Percentiles rank a stretch among this genome's conserved stretches.
Conservation (phyloP, 2,113 vertebrate species). For the Vidua macroura region DNA sequence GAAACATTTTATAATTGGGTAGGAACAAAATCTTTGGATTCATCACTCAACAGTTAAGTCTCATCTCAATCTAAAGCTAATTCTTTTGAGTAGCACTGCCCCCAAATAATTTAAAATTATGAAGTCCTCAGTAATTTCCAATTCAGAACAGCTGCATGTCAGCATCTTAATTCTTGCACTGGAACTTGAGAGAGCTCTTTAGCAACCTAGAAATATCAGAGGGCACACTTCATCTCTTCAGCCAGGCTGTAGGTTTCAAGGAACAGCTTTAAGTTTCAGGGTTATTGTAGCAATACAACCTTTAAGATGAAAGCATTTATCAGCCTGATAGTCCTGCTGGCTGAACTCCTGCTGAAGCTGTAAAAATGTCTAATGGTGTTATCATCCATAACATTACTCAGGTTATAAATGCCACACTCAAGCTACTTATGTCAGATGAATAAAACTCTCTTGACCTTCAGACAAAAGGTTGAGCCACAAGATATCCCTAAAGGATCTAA, state of each 20-base stretch:
- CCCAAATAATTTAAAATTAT: neutral
- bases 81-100: neutral
- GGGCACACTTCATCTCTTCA: constrained; percentile 19
- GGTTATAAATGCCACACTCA: constrained; percentile 53
- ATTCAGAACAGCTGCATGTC: neutral
- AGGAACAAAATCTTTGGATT: neutral
- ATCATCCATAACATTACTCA: constrained; percentile 52
- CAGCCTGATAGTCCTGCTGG: constrained; percentile 49
- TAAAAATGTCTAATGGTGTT: constrained; percentile 50
- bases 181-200: neutral
- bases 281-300: constrained; percentile 41
- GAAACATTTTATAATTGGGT: neutral
- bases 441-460: constrained; percentile 57
- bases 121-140: neutral
- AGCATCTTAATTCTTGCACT: neutral
- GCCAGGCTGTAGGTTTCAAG: constrained; percentile 25
- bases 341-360: constrained; percentile 55
- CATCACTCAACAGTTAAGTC: neutral
- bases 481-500: neutral
- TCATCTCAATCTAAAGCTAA: neutral
- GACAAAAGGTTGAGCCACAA: constrained; percentile 26
- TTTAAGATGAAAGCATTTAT: constrained; percentile 63
- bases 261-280: constrained; percentile 22
- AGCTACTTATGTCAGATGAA: constrained; percentile 31
- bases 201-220: constrained; percentile 26